These are phyloP conservation scores for Penaeus chinensis DNA, from an alignment of 1,140 invertebrate species.

Conservation along the genomic window DNA sequence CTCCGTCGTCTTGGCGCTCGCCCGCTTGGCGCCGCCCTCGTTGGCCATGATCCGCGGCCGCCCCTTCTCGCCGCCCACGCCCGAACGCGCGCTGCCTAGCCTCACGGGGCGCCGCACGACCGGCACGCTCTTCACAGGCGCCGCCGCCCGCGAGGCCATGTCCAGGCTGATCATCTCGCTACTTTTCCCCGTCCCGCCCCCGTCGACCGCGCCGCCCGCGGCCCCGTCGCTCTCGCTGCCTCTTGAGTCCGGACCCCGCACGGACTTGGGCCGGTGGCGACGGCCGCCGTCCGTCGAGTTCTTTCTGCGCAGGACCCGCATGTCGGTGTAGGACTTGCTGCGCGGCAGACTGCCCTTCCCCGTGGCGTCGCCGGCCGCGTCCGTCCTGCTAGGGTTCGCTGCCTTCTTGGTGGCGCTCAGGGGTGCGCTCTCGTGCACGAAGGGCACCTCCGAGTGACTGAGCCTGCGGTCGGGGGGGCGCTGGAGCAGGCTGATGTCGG, in stretches of 20 bases:
- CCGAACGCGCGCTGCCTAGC: slow-evolving; percentile 27
- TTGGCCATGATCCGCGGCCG: slow-evolving; percentile 46
- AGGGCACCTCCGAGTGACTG: neutral
- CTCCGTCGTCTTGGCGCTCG: slow-evolving; percentile 19
- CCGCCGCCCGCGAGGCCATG: slow-evolving; percentile 1
- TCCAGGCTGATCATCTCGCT: slow-evolving; percentile 47
- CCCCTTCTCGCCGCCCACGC: slow-evolving; percentile 1
- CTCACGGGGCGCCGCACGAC: slow-evolving; percentile 29
- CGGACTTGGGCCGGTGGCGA: neutral
- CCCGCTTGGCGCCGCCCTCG: slow-evolving; percentile 25
- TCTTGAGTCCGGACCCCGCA: neutral
- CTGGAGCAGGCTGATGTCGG: slow-evolving; percentile 46
- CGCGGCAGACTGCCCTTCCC: too few relatives aligned
- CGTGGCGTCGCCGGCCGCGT: too few relatives aligned
- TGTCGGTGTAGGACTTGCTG: too few relatives aligned
- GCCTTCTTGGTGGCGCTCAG: neutral
- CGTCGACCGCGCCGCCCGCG: neutral
- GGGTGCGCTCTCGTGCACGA: slow-evolving; percentile 5
- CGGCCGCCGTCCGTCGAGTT: neutral
- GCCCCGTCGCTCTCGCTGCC: neutral
- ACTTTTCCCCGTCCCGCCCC: slow-evolving; percentile 4
- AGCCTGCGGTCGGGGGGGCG: slow-evolving; percentile 21
- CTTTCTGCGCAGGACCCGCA: neutral
- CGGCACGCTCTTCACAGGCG: slow-evolving; percentile 38
- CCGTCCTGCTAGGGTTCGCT: too few relatives aligned